A percentile compares a stretch with the other conserved stretches of the same genome.
Conservation (phyloP, 2,888 invertebrate genomes). For the Drosophila eohydei region DNA sequence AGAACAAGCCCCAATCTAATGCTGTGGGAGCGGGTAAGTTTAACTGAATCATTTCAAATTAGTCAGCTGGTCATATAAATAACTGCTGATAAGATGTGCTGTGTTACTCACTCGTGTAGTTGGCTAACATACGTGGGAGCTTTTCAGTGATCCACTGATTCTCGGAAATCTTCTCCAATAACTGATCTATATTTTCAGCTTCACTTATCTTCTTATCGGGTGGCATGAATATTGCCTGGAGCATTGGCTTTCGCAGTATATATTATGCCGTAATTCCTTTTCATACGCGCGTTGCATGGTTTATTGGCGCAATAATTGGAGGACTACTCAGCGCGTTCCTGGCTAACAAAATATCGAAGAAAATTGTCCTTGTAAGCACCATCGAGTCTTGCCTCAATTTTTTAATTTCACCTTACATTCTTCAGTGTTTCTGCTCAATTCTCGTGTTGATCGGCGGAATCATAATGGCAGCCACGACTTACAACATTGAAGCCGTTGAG, state of each 20-base stretch:
- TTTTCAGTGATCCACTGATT: neutral
- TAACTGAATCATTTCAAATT: neutral
- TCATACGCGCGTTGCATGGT: conserved; percentile 76
- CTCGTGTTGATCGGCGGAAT: conserved; percentile 76
- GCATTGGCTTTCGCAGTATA: conserved; percentile 49
- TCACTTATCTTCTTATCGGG: conserved; percentile 72
- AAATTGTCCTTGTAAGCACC: conserved; percentile 64
- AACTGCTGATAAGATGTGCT: conserved; percentile 35
- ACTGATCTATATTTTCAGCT: conserved; percentile 47
- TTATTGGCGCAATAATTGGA: conserved; percentile 79
- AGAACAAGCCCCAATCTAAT: conserved; percentile 65
- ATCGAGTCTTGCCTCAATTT: neutral
- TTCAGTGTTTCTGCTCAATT: conserved; percentile 55
- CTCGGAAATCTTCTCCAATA: neutral
- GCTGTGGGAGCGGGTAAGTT: conserved; percentile 54
- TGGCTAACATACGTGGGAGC: neutral
- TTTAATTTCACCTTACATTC: neutral
- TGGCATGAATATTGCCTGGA: conserved; percentile 80
- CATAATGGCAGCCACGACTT: conserved; percentile 43
- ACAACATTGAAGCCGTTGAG: conserved; percentile 33
- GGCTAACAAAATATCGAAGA: conserved; percentile 70
- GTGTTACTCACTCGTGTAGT: neutral
- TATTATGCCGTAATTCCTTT: accelerated
- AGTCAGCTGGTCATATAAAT: conserved; percentile 31
- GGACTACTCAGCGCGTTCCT: conserved; percentile 59